These are phyloP conservation scores for Chalcis sispes DNA, from an alignment of 2,888 invertebrate genomes.

Conservation along the genomic window DNA sequence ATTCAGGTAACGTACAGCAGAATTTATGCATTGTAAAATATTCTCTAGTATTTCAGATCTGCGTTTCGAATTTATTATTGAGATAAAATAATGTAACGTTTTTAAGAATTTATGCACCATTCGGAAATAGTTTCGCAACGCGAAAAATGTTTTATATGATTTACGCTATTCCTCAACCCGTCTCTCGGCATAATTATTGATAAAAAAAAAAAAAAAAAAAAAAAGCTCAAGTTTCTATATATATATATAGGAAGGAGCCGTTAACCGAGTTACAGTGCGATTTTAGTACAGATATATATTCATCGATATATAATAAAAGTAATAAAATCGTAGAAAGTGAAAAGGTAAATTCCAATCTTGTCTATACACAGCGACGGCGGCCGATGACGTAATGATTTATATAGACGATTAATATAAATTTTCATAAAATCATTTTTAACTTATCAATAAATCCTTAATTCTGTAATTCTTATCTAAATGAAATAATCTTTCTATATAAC, in stretches of 20 bases:
- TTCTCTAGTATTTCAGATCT: conserved; percentile 44
- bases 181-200: background rate
- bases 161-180: conserved; percentile 7
- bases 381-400: conserved; percentile 25
- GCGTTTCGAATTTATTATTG: conserved; percentile 39
- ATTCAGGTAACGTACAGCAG: conserved; percentile 37
- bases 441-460: background rate
- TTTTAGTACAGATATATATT: conserved; percentile 25
- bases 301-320: conserved; percentile 3
- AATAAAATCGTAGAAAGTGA: conserved; percentile 41
- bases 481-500: conserved; percentile 34
- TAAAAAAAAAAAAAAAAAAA: conserved; percentile 1
- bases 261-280: conserved; percentile 17
- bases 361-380: no score
- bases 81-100: conserved; percentile 39
- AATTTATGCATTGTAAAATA: conserved; percentile 49
- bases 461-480: conserved; percentile 25
- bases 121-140: conserved; percentile 36
- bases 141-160: conserved; percentile 36
- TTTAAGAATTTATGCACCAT: conserved; percentile 39
- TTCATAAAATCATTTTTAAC: conserved; percentile 14
- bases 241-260: conserved; percentile 1
- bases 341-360: conserved; percentile 20
- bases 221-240: conserved; percentile 48
- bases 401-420: background rate